Evolutionary conservation across 2,113 vertebrate genomes (phyloP).

Genomic region (Caranx melampygus): DNA sequence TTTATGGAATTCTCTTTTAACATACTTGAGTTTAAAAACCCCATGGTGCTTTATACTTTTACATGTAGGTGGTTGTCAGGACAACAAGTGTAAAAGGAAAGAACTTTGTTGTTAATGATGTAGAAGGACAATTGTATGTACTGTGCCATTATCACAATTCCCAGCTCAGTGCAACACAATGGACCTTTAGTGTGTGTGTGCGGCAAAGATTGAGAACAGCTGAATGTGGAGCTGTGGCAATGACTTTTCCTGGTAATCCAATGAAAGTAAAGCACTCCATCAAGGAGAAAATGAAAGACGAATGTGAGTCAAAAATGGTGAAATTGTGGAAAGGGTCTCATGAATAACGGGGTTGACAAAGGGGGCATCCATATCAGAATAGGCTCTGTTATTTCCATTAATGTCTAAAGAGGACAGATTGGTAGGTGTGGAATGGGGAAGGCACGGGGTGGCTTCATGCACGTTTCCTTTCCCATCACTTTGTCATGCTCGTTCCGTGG

Average conservation of each 20-base stretch:
- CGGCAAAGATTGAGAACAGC: conserved; percentile 26
- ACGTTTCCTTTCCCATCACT: conserved; percentile 57
- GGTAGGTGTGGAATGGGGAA: conserved; percentile 48
- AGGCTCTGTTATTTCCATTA: conserved; percentile 65
- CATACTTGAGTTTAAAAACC: background rate
- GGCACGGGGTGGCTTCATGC: conserved; percentile 42
- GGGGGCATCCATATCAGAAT: conserved; percentile 57
- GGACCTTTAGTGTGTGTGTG: background rate
- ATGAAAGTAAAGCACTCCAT: conserved; percentile 53
- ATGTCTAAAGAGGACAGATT: conserved; percentile 61
- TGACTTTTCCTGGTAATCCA: conserved; percentile 65
- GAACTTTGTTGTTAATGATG: conserved; percentile 17
- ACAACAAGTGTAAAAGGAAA: conserved; percentile 16
- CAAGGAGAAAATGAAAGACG: conserved; percentile 62
- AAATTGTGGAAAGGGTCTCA: conserved; percentile 47
- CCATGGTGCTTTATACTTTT: background rate
- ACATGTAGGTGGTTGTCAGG: background rate
- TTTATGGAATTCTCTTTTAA: background rate
- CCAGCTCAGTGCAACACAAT: conserved; percentile 8
- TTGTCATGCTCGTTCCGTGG: conserved; percentile 70
- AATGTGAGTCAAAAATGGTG: conserved; percentile 51
- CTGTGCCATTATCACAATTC: conserved; percentile 34
- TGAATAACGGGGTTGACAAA: conserved; percentile 53
- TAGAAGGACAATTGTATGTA: conserved; percentile 13
- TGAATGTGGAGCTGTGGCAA: conserved; percentile 31